These are phyloP conservation scores for Catonia carolina DNA, from an alignment of 2,888 invertebrate species.

Conservation along the genomic window DNA sequence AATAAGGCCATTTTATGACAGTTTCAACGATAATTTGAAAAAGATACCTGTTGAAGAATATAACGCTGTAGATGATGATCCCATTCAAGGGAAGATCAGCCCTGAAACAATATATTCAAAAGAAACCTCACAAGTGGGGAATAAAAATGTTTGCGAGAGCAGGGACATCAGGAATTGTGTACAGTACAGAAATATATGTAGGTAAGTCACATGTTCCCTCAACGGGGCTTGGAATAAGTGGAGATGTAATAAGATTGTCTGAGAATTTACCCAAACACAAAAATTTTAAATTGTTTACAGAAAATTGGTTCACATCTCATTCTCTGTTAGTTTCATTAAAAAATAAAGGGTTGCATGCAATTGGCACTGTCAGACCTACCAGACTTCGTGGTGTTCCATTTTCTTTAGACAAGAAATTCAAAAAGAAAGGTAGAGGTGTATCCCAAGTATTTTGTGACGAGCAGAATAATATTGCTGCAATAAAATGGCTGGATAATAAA, in stretches of 20 bases:
- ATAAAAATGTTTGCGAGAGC: constrained; percentile 37
- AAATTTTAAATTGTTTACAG: constrained; percentile 30
- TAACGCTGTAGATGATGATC: constrained; percentile 33
- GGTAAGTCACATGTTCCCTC: constrained; percentile 29
- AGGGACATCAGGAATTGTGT: constrained; percentile 32
- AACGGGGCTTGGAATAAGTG: constrained; percentile 29
- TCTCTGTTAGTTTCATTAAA: constrained; percentile 21
- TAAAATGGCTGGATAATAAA: too few relatives aligned
- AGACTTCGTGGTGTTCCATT: constrained; percentile 1
- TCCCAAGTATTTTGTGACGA: too few relatives aligned
- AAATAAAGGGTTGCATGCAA: neutral
- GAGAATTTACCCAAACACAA: constrained; percentile 28
- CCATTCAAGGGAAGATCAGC: constrained; percentile 35
- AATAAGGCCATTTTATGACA: constrained; percentile 30
- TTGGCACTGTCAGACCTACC: constrained; percentile 18
- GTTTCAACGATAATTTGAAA: constrained; percentile 25
- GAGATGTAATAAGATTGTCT: constrained; percentile 29
- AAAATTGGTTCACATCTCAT: constrained; percentile 27
- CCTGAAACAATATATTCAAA: constrained; percentile 35
- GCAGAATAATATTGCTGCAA: too few relatives aligned
- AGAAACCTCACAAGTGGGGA: constrained; percentile 38
- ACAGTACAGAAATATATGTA: constrained; percentile 35
- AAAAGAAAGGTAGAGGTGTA: too few relatives aligned
- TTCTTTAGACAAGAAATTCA: constrained; percentile 28
- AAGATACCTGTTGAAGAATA: constrained; percentile 35